Conservation (phyloP, 2,888 invertebrate genomes). For the Pyralis farinalis region DNA sequence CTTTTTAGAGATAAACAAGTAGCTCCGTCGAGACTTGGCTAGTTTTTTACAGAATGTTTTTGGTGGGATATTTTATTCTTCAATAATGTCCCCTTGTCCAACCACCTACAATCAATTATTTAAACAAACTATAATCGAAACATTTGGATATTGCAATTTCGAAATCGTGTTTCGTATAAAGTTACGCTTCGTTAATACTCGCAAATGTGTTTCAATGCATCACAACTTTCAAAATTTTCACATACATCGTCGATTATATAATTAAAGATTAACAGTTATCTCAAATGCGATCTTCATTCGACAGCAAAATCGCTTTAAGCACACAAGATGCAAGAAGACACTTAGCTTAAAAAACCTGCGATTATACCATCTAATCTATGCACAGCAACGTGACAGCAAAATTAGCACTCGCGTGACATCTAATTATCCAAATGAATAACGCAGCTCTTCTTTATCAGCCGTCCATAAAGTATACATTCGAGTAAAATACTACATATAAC, state of each 20-base stretch:
- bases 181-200: not conserved
- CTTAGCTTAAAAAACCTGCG: slow-evolving; percentile 1
- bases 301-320: not conserved
- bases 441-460: no score
- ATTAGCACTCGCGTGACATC: not conserved
- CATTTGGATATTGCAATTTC: no score
- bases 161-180: no score
- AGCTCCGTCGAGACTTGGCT: no score
- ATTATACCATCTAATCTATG: slow-evolving; percentile 20
- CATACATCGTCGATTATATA: no score
- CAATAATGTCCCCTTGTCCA: no score
- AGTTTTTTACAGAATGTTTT: no score
- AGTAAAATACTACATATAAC: slow-evolving; percentile 14
- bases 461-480: slow-evolving; percentile 26
- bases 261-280: not conserved
- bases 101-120: no score
- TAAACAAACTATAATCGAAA: no score
- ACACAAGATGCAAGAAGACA: not conserved
- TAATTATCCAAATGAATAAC: no score
- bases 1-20: no score
- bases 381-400: slow-evolving; percentile 21
- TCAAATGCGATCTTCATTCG: not conserved
- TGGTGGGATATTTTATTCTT: no score
- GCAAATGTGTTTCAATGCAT: not conserved
- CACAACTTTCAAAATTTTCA: not conserved